phyloP scores from a whole-genome alignment of 1,140 invertebrate species.

The Lutraria rhynchaena region DNA sequence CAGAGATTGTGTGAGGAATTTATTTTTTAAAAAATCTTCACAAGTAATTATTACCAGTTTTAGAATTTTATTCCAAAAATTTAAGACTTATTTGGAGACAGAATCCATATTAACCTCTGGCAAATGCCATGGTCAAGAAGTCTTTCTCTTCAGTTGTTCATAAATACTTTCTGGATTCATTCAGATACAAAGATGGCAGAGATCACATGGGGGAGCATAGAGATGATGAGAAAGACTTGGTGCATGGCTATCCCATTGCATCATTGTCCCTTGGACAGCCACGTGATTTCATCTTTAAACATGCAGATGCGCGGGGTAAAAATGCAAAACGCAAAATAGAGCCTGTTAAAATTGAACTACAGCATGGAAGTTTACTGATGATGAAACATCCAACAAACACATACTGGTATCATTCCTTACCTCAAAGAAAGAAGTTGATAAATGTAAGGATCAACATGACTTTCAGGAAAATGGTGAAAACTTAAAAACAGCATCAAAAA shows the following conservation, averaged over 20 bases:
- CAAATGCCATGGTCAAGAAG: too few relatives aligned
- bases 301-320: conserved; percentile 84
- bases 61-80: too few relatives aligned
- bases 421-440: conserved; percentile 84
- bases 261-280: conserved; percentile 87
- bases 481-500: too few relatives aligned
- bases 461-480: conserved; percentile 80
- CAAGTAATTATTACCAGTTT: too few relatives aligned
- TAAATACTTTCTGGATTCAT: too few relatives aligned
- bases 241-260: conserved; percentile 86
- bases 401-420: conserved; percentile 89
- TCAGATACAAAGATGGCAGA: conserved; percentile 87
- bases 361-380: conserved; percentile 87
- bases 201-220: conserved; percentile 89
- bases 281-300: conserved; percentile 87
- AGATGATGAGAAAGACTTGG: conserved; percentile 88
- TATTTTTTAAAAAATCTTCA: too few relatives aligned
- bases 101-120: too few relatives aligned
- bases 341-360: conserved; percentile 85
- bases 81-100: too few relatives aligned
- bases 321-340: conserved; percentile 73
- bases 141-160: too few relatives aligned
- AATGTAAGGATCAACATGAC: conserved; percentile 87
- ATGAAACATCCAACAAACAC: conserved; percentile 90
- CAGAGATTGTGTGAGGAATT: too few relatives aligned